A percentile compares a stretch with the other conserved stretches of the same genome.
These are phyloP conservation scores for Hesperophylax magnus DNA, from an alignment of 1,140 invertebrate species.

Conservation along the genomic window DNA sequence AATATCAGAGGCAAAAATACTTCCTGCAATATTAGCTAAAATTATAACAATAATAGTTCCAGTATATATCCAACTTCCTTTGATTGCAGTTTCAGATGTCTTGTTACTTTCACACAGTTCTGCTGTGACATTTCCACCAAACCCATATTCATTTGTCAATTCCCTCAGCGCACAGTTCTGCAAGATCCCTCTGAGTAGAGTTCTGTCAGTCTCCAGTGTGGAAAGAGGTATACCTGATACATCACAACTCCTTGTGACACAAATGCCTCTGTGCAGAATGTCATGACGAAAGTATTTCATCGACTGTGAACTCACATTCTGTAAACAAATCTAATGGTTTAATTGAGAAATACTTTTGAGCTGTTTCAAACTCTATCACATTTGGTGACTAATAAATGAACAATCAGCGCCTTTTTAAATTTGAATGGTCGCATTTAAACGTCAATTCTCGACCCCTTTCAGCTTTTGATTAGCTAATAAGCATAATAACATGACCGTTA, in stretches of 20 bases:
- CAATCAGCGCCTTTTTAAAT: neutral
- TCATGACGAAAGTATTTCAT: conserved; percentile 66
- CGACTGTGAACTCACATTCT: neutral
- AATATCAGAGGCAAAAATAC: neutral
- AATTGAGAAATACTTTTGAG: neutral
- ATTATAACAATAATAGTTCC: neutral
- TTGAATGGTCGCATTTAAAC: neutral
- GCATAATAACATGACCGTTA: neutral
- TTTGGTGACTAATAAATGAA: neutral
- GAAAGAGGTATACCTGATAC: neutral
- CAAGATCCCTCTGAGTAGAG: neutral
- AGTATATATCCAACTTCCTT: neutral
- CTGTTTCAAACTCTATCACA: neutral
- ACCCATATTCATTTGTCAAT: neutral
- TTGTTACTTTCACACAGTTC: neutral
- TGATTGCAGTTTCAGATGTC: too few species aligned
- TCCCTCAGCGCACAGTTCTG: neutral
- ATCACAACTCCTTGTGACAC: conserved; percentile 59
- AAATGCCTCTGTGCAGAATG: conserved; percentile 69
- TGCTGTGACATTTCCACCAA: neutral
- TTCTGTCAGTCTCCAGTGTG: neutral
- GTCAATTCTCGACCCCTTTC: neutral
- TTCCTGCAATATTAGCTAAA: neutral
- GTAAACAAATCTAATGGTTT: neutral
- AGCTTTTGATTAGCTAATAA: neutral